Base-by-base conservation (phyloP, 2,797 vertebrate genomes). In the Zenarchopterus dispar region DNA sequence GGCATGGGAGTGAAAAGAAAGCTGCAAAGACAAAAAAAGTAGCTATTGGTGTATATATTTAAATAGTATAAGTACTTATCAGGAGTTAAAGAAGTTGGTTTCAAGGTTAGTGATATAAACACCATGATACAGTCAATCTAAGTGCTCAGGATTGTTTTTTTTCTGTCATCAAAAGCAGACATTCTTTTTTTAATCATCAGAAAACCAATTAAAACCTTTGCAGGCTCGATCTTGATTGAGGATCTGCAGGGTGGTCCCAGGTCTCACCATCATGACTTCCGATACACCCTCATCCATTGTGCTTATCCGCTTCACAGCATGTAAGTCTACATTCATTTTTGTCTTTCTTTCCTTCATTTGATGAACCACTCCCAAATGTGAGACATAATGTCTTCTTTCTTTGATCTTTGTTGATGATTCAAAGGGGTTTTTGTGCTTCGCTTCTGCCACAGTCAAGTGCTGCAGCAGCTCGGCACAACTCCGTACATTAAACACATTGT, bases 401-500 rank as follows among this genome's bases (percentile, higher is more conserved):
- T 75, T 49, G 9, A 2, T 51, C 51, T 72, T 59, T 81, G 56
- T 82, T 33, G 68, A 23, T 23, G 0, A 69, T 55, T 82, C 51
- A 70, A 90, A 90, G 92, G 84, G 45, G 65, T 88, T 45, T 18
- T 78, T 18, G 15, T 83, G 53, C 50, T 86, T 19, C 68, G 80
- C 52, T 56, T 90, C 49, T 69, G 84, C 41, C 21, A 41, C 0
- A 13, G 46, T 49, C 64, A 53, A 3, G 33, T 70, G 39, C 65
- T 28, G 26, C 62, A 71, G 6, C 80, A 84, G 54, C 46, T 47
- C 2, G 96, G 96, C 15, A 96, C 94, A 10, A 96, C 96, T 0
- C 74, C 63, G 21, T 88, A 96, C 70, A 84, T 99, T 31, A 78
- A 81, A 55, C 91, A 95, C 60, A 94, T 97, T 18, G 43, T 95